Conservation (phyloP, 2,113 vertebrate genomes). For the Eptesicus fuscus region DNA sequence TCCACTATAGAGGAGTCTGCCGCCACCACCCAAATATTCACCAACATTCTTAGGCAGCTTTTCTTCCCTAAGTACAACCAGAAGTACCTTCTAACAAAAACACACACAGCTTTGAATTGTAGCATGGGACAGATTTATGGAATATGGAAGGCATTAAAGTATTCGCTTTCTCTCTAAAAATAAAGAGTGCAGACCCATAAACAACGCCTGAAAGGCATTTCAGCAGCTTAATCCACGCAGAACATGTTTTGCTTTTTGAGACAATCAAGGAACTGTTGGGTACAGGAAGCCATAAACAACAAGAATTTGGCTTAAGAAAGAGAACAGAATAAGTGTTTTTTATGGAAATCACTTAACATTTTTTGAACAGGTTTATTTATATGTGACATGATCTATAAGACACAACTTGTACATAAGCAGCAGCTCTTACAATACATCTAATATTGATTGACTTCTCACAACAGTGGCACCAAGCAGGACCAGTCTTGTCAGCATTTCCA, state of each 20-base stretch:
- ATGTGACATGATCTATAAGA: slow-evolving; percentile 60
- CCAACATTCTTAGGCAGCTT: slow-evolving; percentile 38
- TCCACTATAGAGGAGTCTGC: slow-evolving; percentile 30
- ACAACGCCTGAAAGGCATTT: slow-evolving; percentile 76
- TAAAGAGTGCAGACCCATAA: slow-evolving; percentile 73
- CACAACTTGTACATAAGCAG: slow-evolving; percentile 61
- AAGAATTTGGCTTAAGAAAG: slow-evolving; percentile 73
- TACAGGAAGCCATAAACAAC: slow-evolving; percentile 77
- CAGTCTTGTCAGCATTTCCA: slow-evolving; percentile 73
- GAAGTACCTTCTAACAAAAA: slow-evolving; percentile 73
- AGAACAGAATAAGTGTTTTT: slow-evolving; percentile 70
- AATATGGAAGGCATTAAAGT: slow-evolving; percentile 82
- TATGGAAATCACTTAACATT: slow-evolving; percentile 53
- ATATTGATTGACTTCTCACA: slow-evolving; percentile 22
- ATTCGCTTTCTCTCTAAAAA: slow-evolving; percentile 79
- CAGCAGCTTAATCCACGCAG: slow-evolving; percentile 75
- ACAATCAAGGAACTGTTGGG: slow-evolving; percentile 68
- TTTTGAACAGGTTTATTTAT: slow-evolving; percentile 65
- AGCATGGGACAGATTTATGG: slow-evolving; percentile 68
- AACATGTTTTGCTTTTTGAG: slow-evolving; percentile 69
- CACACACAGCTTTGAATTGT: slow-evolving; percentile 51
- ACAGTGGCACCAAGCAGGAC: slow-evolving; percentile 55
- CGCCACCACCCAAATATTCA: slow-evolving; percentile 60
- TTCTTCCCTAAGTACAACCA: slow-evolving; percentile 69
- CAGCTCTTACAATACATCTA: slow-evolving; percentile 48